Base-by-base conservation (phyloP, 2,888 invertebrate species). In the Cybosia mesomella region DNA sequence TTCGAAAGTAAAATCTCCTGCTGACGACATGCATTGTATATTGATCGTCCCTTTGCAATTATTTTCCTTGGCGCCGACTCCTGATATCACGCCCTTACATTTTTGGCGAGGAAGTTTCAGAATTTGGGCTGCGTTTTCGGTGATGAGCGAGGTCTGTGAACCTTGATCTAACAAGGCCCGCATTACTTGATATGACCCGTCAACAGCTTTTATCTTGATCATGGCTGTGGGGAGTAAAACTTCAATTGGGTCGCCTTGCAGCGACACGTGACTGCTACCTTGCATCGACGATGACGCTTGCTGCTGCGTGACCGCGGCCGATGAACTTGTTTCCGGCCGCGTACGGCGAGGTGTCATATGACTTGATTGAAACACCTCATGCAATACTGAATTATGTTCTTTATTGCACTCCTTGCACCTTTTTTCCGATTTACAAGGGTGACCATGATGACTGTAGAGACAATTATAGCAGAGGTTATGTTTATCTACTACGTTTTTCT, bases 381-480 rank as follows among this genome's bases (percentile, higher is more conserved):
- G 68, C 21, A 68, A 39, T 21, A 68, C 0, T 0, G 55, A 15
- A 36, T 68, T 58, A 60, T 68, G 64, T 5, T 55, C 49, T 32
- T 57, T 24, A 34, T 43, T 21, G 22, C 68, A 68, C n/a, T 64
- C 10, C 7, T 22, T 57, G 32, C 64, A 68, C 32, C 21, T 55
- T 53, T 63, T 68, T 58, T 36, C 22, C 13, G 63, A 67, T 9
- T 2, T 34, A 32, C 63, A 67, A 22, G 28, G 13, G 36, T 64
- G 58, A 15, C 60, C 68, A 18, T 59, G 53, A 55, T 68, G 68
- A 32, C 54, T 32, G 18, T 18, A 21, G 7, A 67, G 15, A 22
- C 68, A 69, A 58, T 69, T 69, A 28, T 22, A 22, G 15, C 65
- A 69, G n/a, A 65, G 13, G 11, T 53, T 58, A 22, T 34, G 28